Evolutionary conservation across 2,888 invertebrate genomes (phyloP), one percentile per base, ranked within the genome.

Genomic region (Catocala nupta): DNA sequence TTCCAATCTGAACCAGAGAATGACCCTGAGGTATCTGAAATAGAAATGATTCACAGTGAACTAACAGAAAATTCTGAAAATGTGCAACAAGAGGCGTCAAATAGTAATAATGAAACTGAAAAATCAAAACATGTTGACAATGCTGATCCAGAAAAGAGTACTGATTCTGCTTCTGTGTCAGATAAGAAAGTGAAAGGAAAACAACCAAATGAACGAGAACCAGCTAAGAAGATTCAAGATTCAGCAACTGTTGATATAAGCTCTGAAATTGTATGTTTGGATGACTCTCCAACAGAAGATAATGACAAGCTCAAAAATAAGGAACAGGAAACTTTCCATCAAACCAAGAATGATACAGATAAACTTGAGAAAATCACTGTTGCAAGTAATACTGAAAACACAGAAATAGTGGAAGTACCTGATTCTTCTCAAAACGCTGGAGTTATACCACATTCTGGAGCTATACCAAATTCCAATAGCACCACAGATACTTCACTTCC

Each of bases 401-500:
- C 54, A 51, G 48, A 63, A 13, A 42, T 50, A 53, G 55, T 59
- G 59, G 55, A 50, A 51, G 47, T 61, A 57, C 64, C 60, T 49
- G 58, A 58, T 55, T 50, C 68, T 5, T 47, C 47, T 16, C 16
- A 47, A 39, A 58, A 71, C 13, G 45, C 65, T 36, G 68, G 68
- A 54, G 42, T 44, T 25, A 44, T 48, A 57, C 43, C 48, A 48
- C 12, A 33, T 44, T 63, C 68, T 34, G 45, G 43, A 36, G 70
- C 63, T 39, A 70, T 83, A 70, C 83, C 79, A 60, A 70, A 63
- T 52, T 82, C 86, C 7, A 86, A 74, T 66, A 80, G 71, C 5
- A 85, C 84, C 39, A 73, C 82, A 55, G 93, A 92, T 69, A 82
- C 88, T 12, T 74, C 85, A 33, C 80, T 93, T 44, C 93, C 93